Base-by-base conservation (phyloP, 2,797 vertebrate species). In the Galagoides demidoff region DNA sequence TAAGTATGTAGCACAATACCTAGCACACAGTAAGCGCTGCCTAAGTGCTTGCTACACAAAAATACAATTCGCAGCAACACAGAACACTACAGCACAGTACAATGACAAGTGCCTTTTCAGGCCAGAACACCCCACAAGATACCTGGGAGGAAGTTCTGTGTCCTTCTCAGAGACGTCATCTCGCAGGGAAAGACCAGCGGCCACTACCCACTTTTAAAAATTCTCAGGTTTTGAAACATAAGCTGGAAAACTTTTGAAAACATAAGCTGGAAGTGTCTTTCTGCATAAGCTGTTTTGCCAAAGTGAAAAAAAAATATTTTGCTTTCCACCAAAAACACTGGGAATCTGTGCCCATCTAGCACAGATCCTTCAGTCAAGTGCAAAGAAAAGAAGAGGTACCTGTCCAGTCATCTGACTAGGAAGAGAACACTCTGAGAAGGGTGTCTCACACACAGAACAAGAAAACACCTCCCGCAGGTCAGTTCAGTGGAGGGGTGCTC, bases 271-370 rank as follows among this genome's bases (percentile, higher is more conserved):
- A 95, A 91, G 82, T 34, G 37, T 85, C 85, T 90, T 95, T 81
- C 74, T 66, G 85, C 81, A 93, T 63, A 97, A 97, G 89, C 86
- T 74, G 81, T 89, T 97, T 93, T 94, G 89, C 68, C 81, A 90
- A 96, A 84, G 64, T 12, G 63, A 87, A 95, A 87, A 85, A 95
- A 87, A 84, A 90, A 93, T 74, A 94, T 94, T 96, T 96, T 94
- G 76, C 84, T 96, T 96, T 92, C 84, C 87, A 74, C 23, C 73
- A 86, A 85, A 88, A 96, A 95, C 49, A 85, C 70, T 34, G 90
- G 82, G 76, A 93, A 55, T 81, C 70, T 81, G 84, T 76, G 94
- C 90, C 85, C 85, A 29, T 89, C 39, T 25, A 29, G 27, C 23
- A 11, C 39, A 39, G 74, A 81, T 83, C 88, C 82, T 63, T 81